A percentile compares a stretch with the other conserved stretches of the same genome.
These are phyloP conservation scores for Oreonectes daqikongensis DNA, from an alignment of 2,797 vertebrate genomes.

Conservation along the genomic window DNA sequence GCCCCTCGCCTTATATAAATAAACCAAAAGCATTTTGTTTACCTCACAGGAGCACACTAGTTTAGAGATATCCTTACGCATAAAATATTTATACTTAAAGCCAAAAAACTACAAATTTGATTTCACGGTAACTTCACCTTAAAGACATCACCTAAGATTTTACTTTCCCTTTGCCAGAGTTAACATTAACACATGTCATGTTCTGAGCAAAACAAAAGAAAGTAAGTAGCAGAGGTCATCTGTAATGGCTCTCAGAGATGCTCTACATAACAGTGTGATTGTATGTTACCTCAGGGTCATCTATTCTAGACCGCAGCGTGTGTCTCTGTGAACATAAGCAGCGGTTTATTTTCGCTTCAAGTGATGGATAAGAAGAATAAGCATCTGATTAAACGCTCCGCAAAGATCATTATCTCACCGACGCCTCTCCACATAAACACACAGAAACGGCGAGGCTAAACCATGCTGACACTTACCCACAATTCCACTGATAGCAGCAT, in stretches of 20 bases:
- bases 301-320: slow-evolving; percentile 58
- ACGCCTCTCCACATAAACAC: slow-evolving; percentile 47
- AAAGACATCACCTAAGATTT: background rate
- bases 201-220: slow-evolving; percentile 3
- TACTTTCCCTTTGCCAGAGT: background rate
- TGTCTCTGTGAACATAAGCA: slow-evolving; percentile 36
- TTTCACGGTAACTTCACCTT: too few relatives aligned
- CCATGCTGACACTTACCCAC: slow-evolving; percentile 29
- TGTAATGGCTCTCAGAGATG: background rate
- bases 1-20: too few relatives aligned
- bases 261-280: slow-evolving; percentile 16
- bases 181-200: background rate
- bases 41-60: too few relatives aligned
- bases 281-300: slow-evolving; percentile 24
- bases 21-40: too few relatives aligned
- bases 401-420: slow-evolving; percentile 68
- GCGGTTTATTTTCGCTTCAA: slow-evolving; percentile 34
- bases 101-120: too few relatives aligned
- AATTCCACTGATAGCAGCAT: slow-evolving; percentile 11
- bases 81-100: too few relatives aligned
- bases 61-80: too few relatives aligned
- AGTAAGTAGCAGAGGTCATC: slow-evolving; percentile 2
- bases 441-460: background rate
- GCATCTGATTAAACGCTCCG: slow-evolving; percentile 60
- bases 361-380: slow-evolving; percentile 33